A percentile compares a stretch with the other conserved stretches of the same genome.
Evolutionary conservation across 2,888 invertebrate species (phyloP).

Genomic region (Adelphocoris suturalis): DNA sequence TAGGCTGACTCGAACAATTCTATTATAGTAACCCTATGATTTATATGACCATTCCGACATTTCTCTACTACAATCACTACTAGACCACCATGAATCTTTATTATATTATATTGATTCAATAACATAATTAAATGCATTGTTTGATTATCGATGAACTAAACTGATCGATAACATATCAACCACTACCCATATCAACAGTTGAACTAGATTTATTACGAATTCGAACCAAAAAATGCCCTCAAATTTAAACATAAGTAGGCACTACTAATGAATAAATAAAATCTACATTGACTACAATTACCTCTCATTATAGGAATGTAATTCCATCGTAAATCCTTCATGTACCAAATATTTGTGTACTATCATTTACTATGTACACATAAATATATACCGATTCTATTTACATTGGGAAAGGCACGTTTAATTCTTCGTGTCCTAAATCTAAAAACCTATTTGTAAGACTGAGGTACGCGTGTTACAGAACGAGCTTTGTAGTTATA

Average conservation of each 20-base stretch:
- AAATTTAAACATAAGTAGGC: background rate
- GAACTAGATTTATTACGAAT: background rate
- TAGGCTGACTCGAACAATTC: too few relatives aligned
- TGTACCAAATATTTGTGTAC: background rate
- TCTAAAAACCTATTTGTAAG: background rate
- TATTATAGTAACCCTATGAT: too few relatives aligned
- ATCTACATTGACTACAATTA: conserved; percentile 22
- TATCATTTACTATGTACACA: background rate
- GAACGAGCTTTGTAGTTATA: too few relatives aligned
- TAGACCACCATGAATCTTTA: too few relatives aligned
- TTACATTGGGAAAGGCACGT: conserved; percentile 3
- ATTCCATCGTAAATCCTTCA: background rate
- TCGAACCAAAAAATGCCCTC: conserved; percentile 8
- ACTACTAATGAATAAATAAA: conserved; percentile 17
- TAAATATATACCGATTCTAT: background rate
- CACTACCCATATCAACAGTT: too few relatives aligned
- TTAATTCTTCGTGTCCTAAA: background rate
- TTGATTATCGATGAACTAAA: too few relatives aligned
- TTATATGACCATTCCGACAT: too few relatives aligned
- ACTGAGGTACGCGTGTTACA: too few relatives aligned
- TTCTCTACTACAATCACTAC: too few relatives aligned
- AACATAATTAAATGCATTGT: too few relatives aligned
- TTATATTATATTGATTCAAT: too few relatives aligned
- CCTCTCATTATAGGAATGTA: background rate
- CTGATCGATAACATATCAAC: too few relatives aligned